These are phyloP conservation scores for Erebia aethiops DNA, from an alignment of 2,888 invertebrate species.

Conservation along the genomic window DNA sequence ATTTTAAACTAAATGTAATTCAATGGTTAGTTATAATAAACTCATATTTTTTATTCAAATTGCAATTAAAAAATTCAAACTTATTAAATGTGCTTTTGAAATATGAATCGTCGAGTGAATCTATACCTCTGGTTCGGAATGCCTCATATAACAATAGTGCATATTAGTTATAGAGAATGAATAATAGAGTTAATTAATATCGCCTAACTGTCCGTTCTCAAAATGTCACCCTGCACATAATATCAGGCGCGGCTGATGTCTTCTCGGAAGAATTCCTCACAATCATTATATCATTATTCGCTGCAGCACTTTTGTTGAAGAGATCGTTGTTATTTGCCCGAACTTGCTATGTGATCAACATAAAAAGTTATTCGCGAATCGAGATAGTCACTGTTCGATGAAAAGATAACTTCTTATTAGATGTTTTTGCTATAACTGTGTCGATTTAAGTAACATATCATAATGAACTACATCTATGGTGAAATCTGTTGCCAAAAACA, in stretches of 20 bases:
- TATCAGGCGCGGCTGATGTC: background rate
- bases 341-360: background rate
- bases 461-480: no score
- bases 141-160: no score
- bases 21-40: no score
- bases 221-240: background rate
- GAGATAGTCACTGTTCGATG: background rate
- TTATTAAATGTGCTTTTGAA: no score
- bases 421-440: background rate
- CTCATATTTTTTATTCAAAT: no score
- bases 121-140: no score
- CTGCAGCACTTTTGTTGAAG: slow-evolving; percentile 3
- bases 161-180: no score
- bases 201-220: background rate
- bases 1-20: no score
- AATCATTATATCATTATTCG: slow-evolving; percentile 17
- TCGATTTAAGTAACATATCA: background rate
- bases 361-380: background rate
- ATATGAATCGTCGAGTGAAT: no score
- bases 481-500: no score
- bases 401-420: background rate
- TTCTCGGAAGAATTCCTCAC: slow-evolving; percentile 17
- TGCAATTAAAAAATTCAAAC: no score
- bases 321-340: slow-evolving; percentile 4
- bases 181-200: no score